These are phyloP conservation scores for Nicator chloris DNA, from an alignment of 2,113 vertebrate species.

Conservation along the genomic window DNA sequence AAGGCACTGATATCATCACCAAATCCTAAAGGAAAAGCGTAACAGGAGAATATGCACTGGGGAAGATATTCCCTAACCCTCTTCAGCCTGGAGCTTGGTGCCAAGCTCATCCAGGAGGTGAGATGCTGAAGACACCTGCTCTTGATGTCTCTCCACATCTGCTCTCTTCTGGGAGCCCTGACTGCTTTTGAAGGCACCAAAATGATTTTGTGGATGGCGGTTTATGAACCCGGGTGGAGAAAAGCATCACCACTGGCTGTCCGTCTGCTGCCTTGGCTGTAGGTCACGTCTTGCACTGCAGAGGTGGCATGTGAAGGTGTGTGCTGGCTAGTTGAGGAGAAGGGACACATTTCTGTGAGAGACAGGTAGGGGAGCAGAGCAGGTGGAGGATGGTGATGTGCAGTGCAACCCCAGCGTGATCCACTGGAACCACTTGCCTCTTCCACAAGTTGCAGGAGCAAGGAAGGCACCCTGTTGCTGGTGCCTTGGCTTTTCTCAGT, in stretches of 20 bases:
- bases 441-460: neutral
- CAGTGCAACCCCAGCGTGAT: accelerated
- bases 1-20: slow-evolving; percentile 8
- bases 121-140: neutral
- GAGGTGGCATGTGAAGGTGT: neutral
- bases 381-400: accelerated
- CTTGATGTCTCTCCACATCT: neutral
- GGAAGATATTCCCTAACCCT: neutral
- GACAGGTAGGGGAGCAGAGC: neutral
- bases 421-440: neutral
- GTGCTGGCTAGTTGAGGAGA: neutral
- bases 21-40: slow-evolving; percentile 43
- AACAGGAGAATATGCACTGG: neutral
- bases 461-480: neutral
- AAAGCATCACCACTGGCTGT: neutral
- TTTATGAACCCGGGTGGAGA: neutral
- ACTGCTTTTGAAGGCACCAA: neutral
- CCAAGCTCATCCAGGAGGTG: neutral
- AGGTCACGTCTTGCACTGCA: neutral
- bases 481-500: neutral
- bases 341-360: neutral
- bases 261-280: neutral
- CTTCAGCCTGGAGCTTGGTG: neutral
- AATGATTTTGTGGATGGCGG: neutral
- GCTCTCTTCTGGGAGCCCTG: neutral